Evolutionary conservation across 2,888 invertebrate genomes (phyloP), one percentile per base, ranked within the genome.

Genomic region (Acrobasis repandana): DNA sequence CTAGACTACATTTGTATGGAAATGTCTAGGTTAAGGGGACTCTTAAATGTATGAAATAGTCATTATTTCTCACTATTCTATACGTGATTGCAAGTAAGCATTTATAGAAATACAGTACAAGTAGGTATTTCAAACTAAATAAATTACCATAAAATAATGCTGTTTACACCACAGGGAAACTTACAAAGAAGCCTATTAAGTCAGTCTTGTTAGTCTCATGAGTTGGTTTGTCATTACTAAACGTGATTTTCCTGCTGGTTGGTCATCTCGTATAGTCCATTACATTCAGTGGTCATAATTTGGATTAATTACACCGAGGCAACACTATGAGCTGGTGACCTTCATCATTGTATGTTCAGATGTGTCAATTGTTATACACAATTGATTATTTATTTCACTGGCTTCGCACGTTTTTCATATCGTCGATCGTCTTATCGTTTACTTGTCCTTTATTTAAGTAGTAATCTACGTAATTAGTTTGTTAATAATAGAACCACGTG

Each of bases 321-420:
- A 43, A 66, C 67, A n/a, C 52, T 34, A 65, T 66, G 33, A 59
- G 61, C 38, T 50, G 60, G 11, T 61, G 72, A 69, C 77, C 76
- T 77, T 76, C 75, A 60, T 62, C 61, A 28, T 62, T 71, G 70
- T 72, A 64, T 75, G 64, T 60, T 67, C 73, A 75, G 73, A 71
- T 74, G 76, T 74, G 67, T 60, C 64, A 70, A 68, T 67, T 69
- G 63, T 67, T 60, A 51, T 62, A 54, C 47, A 61, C 58, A 61
- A 51, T 60, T 58, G 58, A 60, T 65, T 11, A 43, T 62, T 57
- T 60, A 51, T 51, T 51, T 33, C 4, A 33, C 33, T 51, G 15
- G 10, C 15, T 28, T 46, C 47, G 8, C 33, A 47, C 33, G 56
- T 14, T 9, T 28, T 11, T 28, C 33, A 15, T 33, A 33, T 33